A percentile compares a stretch with the other conserved stretches of the same genome.
phyloP scores from a whole-genome alignment of 1,140 invertebrate species.

The Temnothorax longispinosus region DNA sequence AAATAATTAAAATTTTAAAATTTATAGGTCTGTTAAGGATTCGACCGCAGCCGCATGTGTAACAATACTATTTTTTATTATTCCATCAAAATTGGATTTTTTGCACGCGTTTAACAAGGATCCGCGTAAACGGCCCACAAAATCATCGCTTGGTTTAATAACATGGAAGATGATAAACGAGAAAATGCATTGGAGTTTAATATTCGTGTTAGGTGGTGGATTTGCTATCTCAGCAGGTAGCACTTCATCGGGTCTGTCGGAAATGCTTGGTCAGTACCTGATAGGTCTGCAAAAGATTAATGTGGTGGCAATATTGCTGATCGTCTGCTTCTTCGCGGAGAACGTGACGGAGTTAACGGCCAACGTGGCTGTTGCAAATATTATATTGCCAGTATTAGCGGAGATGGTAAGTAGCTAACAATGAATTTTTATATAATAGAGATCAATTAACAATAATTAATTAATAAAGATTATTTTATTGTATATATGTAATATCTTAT shows the following conservation, averaged over 20 bases:
- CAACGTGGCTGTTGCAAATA: constrained; percentile 89
- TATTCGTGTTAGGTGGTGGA: constrained; percentile 93
- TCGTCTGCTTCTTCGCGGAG: constrained; percentile 85
- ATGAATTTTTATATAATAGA: neutral
- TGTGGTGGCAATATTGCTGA: constrained; percentile 78
- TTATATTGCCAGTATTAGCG: constrained; percentile 88
- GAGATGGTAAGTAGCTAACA: constrained; percentile 86
- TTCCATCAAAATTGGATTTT: constrained; percentile 92
- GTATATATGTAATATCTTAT: too few species aligned
- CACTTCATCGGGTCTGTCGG: constrained; percentile 91
- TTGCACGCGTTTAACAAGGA: constrained; percentile 88
- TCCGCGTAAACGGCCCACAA: constrained; percentile 86
- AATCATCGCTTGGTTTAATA: constrained; percentile 89
- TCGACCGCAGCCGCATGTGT: constrained; percentile 93
- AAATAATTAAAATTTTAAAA: constrained; percentile 28
- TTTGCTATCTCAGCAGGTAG: constrained; percentile 95
- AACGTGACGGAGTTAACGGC: constrained; percentile 88
- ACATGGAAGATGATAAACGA: constrained; percentile 93
- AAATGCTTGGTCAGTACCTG: constrained; percentile 90
- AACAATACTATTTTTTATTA: constrained; percentile 92
- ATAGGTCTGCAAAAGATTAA: constrained; percentile 80
- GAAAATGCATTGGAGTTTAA: constrained; percentile 92
- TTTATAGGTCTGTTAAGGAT: constrained; percentile 90
- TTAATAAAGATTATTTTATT: too few species aligned
- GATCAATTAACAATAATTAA: neutral